Evolutionary conservation across 2,888 invertebrate genomes (phyloP).

Genomic region (Monopis laevigella): DNA sequence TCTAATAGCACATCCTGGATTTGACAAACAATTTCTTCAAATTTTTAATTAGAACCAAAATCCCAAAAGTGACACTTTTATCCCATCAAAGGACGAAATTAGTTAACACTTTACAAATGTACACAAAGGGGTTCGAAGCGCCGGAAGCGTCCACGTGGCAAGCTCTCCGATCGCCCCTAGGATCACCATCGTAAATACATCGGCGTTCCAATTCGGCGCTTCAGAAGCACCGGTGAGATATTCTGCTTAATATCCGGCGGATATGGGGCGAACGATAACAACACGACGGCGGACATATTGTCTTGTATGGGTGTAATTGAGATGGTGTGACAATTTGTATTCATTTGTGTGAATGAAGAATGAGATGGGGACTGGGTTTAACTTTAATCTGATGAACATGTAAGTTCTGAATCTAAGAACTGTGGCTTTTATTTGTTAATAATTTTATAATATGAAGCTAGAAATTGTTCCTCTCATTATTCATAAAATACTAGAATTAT

Average conservation of each 20-base stretch:
- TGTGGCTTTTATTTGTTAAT: no score
- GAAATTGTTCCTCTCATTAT: no score
- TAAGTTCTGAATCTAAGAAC: no score
- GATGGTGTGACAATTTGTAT: constrained; percentile 52
- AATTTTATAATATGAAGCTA: no score
- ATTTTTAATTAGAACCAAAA: constrained; percentile 7
- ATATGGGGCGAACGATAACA: constrained; percentile 35
- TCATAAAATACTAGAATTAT: no score
- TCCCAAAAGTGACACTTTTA: constrained; percentile 15
- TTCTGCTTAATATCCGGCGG: constrained; percentile 58
- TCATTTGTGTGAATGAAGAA: constrained; percentile 12
- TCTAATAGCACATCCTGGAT: no score
- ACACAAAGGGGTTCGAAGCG: constrained; percentile 39
- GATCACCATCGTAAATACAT: constrained; percentile 40
- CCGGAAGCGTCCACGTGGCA: constrained; percentile 34
- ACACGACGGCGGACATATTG: constrained; percentile 44
- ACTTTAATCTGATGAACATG: no score
- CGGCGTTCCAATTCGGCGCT: constrained; percentile 47
- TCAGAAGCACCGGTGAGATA: constrained; percentile 34
- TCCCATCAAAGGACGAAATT: constrained; percentile 43
- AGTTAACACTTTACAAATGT: constrained; percentile 41
- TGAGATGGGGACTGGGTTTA: constrained; percentile 7
- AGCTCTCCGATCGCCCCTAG: not conserved
- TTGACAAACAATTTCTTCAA: constrained; percentile 1
- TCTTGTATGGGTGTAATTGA: constrained; percentile 43